Evolutionary conservation across 2,797 vertebrate genomes (phyloP), one percentile per base, ranked within the genome.

Genomic region (Anisognathus igniventris): DNA sequence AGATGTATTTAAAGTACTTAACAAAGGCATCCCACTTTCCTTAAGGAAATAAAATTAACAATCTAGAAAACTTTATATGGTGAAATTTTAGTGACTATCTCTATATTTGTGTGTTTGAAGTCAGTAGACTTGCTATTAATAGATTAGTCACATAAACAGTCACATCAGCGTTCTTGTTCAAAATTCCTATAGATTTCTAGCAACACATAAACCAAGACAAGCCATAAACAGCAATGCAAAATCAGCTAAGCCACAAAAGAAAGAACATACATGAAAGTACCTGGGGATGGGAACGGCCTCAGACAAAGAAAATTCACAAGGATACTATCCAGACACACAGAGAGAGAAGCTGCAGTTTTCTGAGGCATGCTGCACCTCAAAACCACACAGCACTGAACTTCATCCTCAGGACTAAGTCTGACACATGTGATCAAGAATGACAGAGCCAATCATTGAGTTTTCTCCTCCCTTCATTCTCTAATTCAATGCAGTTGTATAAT

Each of bases 1-100:
- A 87, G 61, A 94, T 73, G 57, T 68, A 85, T 71, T 96, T 95
- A 86, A 72, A 45, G 73, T 76, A 86, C 48, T 91, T 94, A 88
- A 92, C 23, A 84, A 86, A 88, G 39, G 47, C 40, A 88, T 35
- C 17, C 12, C 53, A 70, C 44, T 90, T 72, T 78, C 81, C 58
- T 77, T 86, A 91, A 90, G 88, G 58, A 88, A 88, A 91, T 70
- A 86, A 89, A 89, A 91, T 56, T 76, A 91, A 87, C 78, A 77
- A 90, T 66, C 31, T 56, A 72, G 66, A 91, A 92, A 73, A 51
- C 7, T 37, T 88, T 67, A 54, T 22, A 40, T 44, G 14, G 39
- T 51, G 25, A 81, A 70, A 90, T 89, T 73, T 89, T 76, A 76
- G 23, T 40, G 44, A 53, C 19, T 60, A 67, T 27, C 67, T 60